Base-by-base conservation (phyloP, 2,888 invertebrate species). In the Homarus gammarus region DNA sequence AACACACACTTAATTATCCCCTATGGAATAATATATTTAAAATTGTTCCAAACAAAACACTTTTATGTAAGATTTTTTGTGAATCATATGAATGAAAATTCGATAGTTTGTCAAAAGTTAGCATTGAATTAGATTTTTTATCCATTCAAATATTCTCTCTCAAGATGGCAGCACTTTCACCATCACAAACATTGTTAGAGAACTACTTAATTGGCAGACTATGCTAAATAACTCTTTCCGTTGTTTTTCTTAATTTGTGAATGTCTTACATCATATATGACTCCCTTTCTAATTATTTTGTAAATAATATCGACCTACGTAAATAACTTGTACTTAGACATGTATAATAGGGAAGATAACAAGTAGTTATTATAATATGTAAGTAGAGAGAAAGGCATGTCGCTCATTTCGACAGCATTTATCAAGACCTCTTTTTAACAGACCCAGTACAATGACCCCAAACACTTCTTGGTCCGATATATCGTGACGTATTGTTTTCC, bases 151-250 rank as follows among this genome's bases (percentile, higher is more conserved):
- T 31, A 10, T 51, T 75, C 6, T 75, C 22, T 40, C 27, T 49
- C 36, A 56, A 73, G 72, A 87, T 81, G 87, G 87, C 81, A 87
- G 72, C 72, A 87, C 87, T 81, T 72, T 49, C 79, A 68, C 79
- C 72, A 79, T 73, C 81, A 70, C 40, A 81, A 87, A 56, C 33
- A 73, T 72, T 77, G 27, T n/a, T 56, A 61, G 31, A 64, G 33
- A 44, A 40, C 40, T 83, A 68, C 5, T 56, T 70, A 49, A 70
- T 36, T 83, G 18, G 3, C 22, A 18, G 22, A 56, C 64, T 64
- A 64, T 27, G 2, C 22, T 64, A 44, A 44, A 44, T n/a, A n/a
- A n/a, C n/a, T n/a, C n/a, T n/a, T n/a, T n/a, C n/a, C 44, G 44
- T 8, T 44, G 44, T 1, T 27, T 64, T 5, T 22, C 27, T 6